Evolutionary conservation across 30 jellyfish, hydroid and myxozoan genomes (phyloP).

Genomic region (Chrysaora quinquecirrha): DNA sequence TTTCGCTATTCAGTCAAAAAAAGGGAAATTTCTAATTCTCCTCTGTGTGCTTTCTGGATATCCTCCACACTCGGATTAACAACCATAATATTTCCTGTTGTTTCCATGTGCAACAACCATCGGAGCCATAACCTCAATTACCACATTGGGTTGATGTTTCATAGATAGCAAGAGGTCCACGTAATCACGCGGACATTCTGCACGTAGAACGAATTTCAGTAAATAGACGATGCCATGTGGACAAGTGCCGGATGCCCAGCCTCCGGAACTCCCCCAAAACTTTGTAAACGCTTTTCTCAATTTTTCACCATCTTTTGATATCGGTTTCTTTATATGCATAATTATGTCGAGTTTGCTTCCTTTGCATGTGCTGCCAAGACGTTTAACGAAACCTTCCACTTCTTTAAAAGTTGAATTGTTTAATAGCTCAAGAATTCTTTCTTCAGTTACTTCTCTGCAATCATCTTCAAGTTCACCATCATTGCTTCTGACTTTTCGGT

Average conservation of each 20-base stretch:
- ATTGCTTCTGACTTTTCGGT: conserved; percentile 19
- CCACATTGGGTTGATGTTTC: conserved; percentile 24
- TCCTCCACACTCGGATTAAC: too few species aligned
- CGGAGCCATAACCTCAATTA: conserved; percentile 35
- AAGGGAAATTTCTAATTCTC: too few species aligned
- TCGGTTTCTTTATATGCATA: conserved; percentile 35
- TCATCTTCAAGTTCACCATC: conserved; percentile 28
- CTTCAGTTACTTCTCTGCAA: conserved; percentile 46
- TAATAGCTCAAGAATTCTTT: conserved; percentile 27
- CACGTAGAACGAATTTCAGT: conserved; percentile 35
- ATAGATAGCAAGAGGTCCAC: conserved; percentile 33
- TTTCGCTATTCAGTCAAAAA: too few species aligned
- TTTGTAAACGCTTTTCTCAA: conserved; percentile 48
- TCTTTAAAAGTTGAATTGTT: conserved; percentile 5
- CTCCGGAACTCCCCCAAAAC: conserved; percentile 58
- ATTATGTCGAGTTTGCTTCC: conserved; percentile 50
- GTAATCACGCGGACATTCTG: conserved; percentile 66
- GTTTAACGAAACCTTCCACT: conserved; percentile 12
- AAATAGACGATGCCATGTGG: conserved; percentile 56
- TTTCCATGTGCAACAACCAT: conserved; percentile 34
- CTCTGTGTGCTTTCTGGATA: too few species aligned
- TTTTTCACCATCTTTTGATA: conserved; percentile 6
- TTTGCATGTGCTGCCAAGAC: conserved; percentile 13
- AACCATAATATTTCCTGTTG: background rate
- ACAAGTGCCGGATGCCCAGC: conserved; percentile 52